Evolutionary conservation across 1,140 invertebrate species (phyloP).

Genomic region (Meloidogyne floridensis): DNA sequence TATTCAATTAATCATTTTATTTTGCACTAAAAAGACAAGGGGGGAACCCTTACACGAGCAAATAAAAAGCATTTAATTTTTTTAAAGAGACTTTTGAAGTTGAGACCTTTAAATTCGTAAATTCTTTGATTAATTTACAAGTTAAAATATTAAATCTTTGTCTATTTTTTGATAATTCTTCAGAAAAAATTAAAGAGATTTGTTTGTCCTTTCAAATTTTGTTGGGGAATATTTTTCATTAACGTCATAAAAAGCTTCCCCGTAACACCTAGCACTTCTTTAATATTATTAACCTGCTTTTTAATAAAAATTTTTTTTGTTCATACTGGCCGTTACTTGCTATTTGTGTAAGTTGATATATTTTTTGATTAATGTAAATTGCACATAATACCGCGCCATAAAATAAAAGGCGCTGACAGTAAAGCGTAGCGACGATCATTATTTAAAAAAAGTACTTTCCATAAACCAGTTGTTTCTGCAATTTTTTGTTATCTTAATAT

Average conservation of each 20-base stretch:
- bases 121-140: too few relatives aligned
- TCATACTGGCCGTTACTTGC: neutral
- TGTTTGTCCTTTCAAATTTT: too few relatives aligned
- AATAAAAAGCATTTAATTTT: too few relatives aligned
- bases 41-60: neutral
- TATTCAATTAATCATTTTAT: neutral
- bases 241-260: too few relatives aligned
- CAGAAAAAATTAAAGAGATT: too few relatives aligned
- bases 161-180: too few relatives aligned
- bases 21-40: neutral
- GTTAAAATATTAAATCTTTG: too few relatives aligned
- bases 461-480: conserved; percentile 4
- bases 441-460: neutral
- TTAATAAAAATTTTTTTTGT: neutral
- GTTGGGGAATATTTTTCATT: too few relatives aligned
- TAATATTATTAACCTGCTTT: neutral
- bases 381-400: neutral
- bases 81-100: too few relatives aligned
- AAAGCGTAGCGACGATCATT: neutral
- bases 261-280: too few relatives aligned
- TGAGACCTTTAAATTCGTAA: too few relatives aligned
- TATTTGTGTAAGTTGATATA: neutral
- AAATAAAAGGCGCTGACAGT: neutral
- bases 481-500: neutral
- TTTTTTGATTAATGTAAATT: conserved; percentile 8